Evolutionary conservation across 2,888 invertebrate species (phyloP).

Genomic region (Folsomia candida): DNA sequence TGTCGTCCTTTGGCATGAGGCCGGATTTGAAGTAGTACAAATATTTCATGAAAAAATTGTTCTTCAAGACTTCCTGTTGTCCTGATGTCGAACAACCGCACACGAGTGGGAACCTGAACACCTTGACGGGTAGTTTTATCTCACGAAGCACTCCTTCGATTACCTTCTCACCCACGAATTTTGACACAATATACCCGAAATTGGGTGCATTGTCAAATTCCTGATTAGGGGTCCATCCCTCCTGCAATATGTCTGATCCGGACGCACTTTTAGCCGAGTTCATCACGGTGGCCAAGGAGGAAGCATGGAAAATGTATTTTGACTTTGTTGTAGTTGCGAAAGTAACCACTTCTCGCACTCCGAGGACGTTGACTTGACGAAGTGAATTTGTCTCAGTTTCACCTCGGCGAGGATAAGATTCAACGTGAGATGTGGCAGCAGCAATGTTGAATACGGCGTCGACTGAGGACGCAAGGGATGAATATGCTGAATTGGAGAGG

Average conservation of each 20-base stretch:
- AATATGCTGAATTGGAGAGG: slow-evolving; percentile 6
- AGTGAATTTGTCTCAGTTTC: neutral
- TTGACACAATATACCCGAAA: slow-evolving; percentile 31
- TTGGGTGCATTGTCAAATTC: slow-evolving; percentile 23
- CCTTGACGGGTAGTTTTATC: slow-evolving; percentile 17
- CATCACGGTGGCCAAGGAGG: slow-evolving; percentile 25
- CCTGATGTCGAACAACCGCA: neutral
- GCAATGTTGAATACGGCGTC: neutral
- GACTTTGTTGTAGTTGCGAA: slow-evolving; percentile 30
- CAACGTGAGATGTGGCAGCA: neutral
- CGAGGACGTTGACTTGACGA: slow-evolving; percentile 33
- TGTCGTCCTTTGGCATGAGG: slow-evolving; percentile 11
- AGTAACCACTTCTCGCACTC: slow-evolving; percentile 29
- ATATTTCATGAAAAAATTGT: slow-evolving; percentile 2
- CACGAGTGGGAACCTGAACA: slow-evolving; percentile 10
- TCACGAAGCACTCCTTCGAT: slow-evolving; percentile 2
- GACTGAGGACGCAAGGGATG: neutral
- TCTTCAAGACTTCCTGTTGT: neutral
- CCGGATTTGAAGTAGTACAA: slow-evolving; percentile 33
- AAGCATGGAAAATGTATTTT: slow-evolving; percentile 33
- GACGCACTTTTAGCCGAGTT: neutral
- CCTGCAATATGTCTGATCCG: slow-evolving; percentile 21
- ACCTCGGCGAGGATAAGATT: neutral
- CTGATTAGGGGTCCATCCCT: slow-evolving; percentile 19
- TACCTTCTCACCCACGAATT: slow-evolving; percentile 32